Conservation (phyloP, 2,113 vertebrate genomes). For the Cephalopholis sonnerati region DNA sequence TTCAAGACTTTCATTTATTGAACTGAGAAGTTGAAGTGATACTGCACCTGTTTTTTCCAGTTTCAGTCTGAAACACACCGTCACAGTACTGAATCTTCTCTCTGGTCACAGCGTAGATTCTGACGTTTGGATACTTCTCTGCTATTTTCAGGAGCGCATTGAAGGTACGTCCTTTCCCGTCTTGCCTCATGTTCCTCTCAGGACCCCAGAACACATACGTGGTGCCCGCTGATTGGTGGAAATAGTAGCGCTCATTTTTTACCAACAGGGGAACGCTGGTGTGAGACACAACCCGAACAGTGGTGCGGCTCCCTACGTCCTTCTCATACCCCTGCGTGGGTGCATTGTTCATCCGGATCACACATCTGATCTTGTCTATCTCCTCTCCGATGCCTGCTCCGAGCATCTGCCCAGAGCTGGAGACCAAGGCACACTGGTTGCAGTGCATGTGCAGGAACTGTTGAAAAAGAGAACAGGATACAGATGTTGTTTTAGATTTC, state of each 20-base stretch:
- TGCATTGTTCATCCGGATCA: slow-evolving; percentile 96
- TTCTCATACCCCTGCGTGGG: slow-evolving; percentile 89
- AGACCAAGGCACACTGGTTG: slow-evolving; percentile 90
- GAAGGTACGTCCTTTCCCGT: slow-evolving; percentile 87
- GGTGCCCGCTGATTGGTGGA: slow-evolving; percentile 86
- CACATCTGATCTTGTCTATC: slow-evolving; percentile 88
- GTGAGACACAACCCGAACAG: slow-evolving; percentile 92
- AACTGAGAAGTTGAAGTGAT: neutral
- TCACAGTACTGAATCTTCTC: slow-evolving; percentile 92
- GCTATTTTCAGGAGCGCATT: slow-evolving; percentile 84
- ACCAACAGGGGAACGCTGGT: slow-evolving; percentile 92
- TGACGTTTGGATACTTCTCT: slow-evolving; percentile 82
- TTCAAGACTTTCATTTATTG: neutral
- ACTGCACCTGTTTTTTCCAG: slow-evolving; percentile 93
- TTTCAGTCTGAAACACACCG: slow-evolving; percentile 92
- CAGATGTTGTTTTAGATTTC: neutral
- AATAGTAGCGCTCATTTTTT: slow-evolving; percentile 88
- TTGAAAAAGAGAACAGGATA: neutral
- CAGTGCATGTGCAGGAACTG: slow-evolving; percentile 81
- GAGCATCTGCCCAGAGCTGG: slow-evolving; percentile 97
- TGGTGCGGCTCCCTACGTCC: slow-evolving; percentile 90
- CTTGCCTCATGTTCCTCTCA: slow-evolving; percentile 88
- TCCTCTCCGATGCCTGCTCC: slow-evolving; percentile 84
- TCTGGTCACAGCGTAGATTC: slow-evolving; percentile 89
- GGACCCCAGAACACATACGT: slow-evolving; percentile 95